Conservation (phyloP, 2,888 invertebrate species). For the Theodoxus fluviatilis region DNA sequence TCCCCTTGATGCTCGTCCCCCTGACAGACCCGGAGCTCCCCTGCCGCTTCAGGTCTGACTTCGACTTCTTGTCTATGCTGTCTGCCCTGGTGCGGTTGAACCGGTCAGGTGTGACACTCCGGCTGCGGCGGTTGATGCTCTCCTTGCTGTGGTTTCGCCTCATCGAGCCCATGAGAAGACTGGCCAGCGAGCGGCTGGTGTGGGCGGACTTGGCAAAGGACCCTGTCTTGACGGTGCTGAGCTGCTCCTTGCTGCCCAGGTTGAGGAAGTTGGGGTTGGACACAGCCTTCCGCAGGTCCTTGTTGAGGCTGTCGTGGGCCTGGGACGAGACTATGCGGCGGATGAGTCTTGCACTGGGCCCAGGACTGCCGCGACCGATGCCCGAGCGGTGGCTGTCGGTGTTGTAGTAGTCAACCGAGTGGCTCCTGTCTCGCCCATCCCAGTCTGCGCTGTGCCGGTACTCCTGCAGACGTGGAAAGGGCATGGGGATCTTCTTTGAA, state of each 20-base stretch:
- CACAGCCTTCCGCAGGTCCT: slow-evolving; percentile 44
- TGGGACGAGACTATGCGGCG: slow-evolving; percentile 29
- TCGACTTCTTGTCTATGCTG: slow-evolving; percentile 38
- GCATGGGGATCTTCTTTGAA: slow-evolving; percentile 36
- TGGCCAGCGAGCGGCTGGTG: slow-evolving; percentile 40
- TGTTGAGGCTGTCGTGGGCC: slow-evolving; percentile 17
- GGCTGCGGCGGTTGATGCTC: slow-evolving; percentile 32
- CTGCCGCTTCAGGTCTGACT: slow-evolving; percentile 35
- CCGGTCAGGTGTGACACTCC: slow-evolving; percentile 32
- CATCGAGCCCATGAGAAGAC: slow-evolving; percentile 37
- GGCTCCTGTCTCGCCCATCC: slow-evolving; percentile 33
- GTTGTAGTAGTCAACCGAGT: slow-evolving; percentile 36
- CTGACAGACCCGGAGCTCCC: slow-evolving; percentile 33
- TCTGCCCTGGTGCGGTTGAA: slow-evolving; percentile 23
- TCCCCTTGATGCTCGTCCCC: slow-evolving; percentile 46
- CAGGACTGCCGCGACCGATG: slow-evolving; percentile 15
- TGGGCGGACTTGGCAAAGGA: too few species aligned
- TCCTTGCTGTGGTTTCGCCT: slow-evolving; percentile 40
- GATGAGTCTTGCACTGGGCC: slow-evolving; percentile 24
- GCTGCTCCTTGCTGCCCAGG: slow-evolving; percentile 45
- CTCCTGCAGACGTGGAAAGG: slow-evolving; percentile 47
- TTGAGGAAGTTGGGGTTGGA: slow-evolving; percentile 58
- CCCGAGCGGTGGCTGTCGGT: neutral
- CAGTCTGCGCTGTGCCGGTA: slow-evolving; percentile 44
- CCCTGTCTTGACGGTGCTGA: slow-evolving; percentile 39